Evolutionary conservation across 1,140 invertebrate species (phyloP).

Genomic region (Aphidius ervi): DNA sequence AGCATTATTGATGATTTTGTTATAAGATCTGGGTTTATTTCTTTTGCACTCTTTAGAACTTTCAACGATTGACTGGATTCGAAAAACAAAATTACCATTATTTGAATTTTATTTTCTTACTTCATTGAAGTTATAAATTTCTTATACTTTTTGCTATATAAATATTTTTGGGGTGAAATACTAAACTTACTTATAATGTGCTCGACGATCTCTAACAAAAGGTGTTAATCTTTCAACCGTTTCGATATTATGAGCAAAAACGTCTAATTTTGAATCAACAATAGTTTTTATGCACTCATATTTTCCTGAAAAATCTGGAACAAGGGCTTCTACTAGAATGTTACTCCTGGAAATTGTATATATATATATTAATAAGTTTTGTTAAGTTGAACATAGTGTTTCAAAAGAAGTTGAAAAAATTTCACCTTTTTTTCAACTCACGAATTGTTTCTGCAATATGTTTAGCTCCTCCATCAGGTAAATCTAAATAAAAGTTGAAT

Average conservation of each 20-base stretch:
- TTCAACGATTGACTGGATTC: conserved; percentile 72
- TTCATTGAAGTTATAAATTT: too few relatives aligned
- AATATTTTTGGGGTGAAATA: too few relatives aligned
- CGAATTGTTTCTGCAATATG: conserved; percentile 90
- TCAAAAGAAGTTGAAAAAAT: not conserved
- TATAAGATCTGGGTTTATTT: conserved; percentile 72
- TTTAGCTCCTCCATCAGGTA: conserved; percentile 83
- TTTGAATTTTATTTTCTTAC: too few relatives aligned
- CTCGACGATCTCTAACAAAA: conserved; percentile 87
- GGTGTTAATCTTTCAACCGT: conserved; percentile 86
- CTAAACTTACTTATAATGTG: conserved; percentile 58
- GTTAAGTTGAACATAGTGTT: too few relatives aligned
- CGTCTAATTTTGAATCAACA: conserved; percentile 80
- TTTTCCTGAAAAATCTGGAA: conserved; percentile 93
- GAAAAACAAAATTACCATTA: conserved; percentile 15
- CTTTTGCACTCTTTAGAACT: conserved; percentile 80
- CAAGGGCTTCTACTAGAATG: conserved; percentile 94
- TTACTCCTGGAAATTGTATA: conserved; percentile 58
- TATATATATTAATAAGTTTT: conserved; percentile 7
- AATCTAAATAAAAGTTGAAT: conserved; percentile 55
- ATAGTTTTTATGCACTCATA: conserved; percentile 71
- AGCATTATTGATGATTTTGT: conserved; percentile 99
- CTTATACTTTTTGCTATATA: too few relatives aligned
- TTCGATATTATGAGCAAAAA: conserved; percentile 97
- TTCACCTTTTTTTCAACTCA: conserved; percentile 69